Base-by-base conservation (phyloP, 2,113 vertebrate species). In the Saccopteryx bilineata region DNA sequence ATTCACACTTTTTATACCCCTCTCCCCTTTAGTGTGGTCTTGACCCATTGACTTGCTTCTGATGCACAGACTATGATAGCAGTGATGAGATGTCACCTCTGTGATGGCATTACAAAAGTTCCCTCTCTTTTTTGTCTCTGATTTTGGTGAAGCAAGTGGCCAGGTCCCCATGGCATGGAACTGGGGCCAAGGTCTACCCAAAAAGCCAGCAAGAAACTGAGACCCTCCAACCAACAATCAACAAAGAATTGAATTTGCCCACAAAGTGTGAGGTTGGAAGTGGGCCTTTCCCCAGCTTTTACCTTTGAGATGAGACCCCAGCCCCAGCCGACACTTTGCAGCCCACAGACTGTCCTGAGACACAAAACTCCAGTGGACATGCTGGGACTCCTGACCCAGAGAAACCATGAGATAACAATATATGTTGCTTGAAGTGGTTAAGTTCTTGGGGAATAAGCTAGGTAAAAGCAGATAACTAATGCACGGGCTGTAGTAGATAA, bases 301-400 rank as follows among this genome's bases (percentile, higher is more conserved):
- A 82, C 28, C 84, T 61, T 72, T 24, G 6, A 68, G 60, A 50
- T 7, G 14, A 83, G 69, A 74, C 18, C 54, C 5, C 15, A 54
- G 31, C 13, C 28, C n/a, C 26, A 9, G 26, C 0, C 0, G 0
- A 91, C 31, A 31, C 48, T 54, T 23, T 3, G 12, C 5, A 58
- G 12, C 26, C 5, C n/a, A 18, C 1, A 9, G 63, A 31, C 39
- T 8, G 10, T 11, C 13, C 28, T 21, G 1, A 33, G 63, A 33
- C 19, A 48, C 54, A 80, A 28, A 39, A n/a, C 5, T 39, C 85
- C 46, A 23, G n/a, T 28, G 5, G 21, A 5, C 33, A 24, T 68
- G 18, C 26, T 86, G 24, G 33, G 9, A 63, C 4, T 74, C 19
- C 28, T 23, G 46, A 63, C 21, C 18, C 39, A 23, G 13, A 66